Evolutionary conservation across 2,888 invertebrate species (phyloP), one percentile per base, ranked within the genome.

Genomic region (Panzeria rudis): DNA sequence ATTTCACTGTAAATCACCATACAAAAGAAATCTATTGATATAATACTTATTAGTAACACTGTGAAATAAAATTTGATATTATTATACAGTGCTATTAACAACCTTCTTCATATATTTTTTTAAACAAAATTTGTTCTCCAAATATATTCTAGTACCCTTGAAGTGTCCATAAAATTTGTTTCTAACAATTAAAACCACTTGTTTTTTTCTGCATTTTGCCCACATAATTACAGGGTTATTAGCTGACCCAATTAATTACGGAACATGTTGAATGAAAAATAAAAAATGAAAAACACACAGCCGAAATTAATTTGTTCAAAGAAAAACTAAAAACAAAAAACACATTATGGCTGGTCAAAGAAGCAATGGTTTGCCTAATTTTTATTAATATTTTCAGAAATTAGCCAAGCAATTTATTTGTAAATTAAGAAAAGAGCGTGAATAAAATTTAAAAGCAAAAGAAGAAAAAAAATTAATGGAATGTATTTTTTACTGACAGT

Each of bases 331-430:
- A 32, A 44, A 20, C 1, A n/a, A 23, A 23, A 13, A 47, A 59
- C 47, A 59, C 25, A 68, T 59, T 44, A 29, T 23, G 54, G 35
- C 54, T 52, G 75, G 52, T 64, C 54, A 47, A 38, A 41, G 9
- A 9, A 76, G 23, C 7, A 35, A 47, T 29, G 1, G 2, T 50
- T 62, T 32, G 59, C 25, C 50, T 64, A 82, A 82, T 78, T 84
- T 78, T 78, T 82, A 82, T 82, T 77, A 78, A 84, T 73, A 84
- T 82, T 82, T 81, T 69, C 56, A 75, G 41, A 82, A 78, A 82
- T 85, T 82, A 82, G 52, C 56, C 69, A 78, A 75, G 54, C 41
- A 73, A 69, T 82, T 84, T 82, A 50, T 50, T 82, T 72, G 71
- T 47, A 82, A 73, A 78, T 54, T 72, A 13, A 73, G 25, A 50